phyloP scores from a whole-genome alignment of 2,888 invertebrate species.

The Philonicus albiceps region DNA sequence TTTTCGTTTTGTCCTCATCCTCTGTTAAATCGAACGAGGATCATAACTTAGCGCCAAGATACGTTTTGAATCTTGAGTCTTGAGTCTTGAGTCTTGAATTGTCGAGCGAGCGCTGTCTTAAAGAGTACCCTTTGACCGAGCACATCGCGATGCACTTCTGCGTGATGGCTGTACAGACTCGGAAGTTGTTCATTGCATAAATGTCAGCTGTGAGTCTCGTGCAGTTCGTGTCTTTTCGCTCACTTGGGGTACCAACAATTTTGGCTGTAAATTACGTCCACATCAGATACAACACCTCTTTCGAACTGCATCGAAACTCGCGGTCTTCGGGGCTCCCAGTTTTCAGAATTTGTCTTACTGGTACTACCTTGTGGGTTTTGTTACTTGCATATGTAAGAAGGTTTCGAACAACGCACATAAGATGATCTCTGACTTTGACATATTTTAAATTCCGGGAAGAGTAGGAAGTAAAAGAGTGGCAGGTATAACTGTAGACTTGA shows the following conservation, averaged over 20 bases:
- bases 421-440: neutral
- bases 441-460: neutral
- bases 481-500: no score
- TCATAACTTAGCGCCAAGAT: slow-evolving; percentile 26
- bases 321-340: neutral
- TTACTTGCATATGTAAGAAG: neutral
- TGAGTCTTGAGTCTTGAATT: no score
- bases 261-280: slow-evolving; percentile 28
- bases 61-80: neutral
- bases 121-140: slow-evolving; percentile 28
- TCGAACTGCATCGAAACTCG: neutral
- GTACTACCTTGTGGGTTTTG: neutral
- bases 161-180: slow-evolving; percentile 1
- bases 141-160: neutral
- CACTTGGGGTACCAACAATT: slow-evolving; percentile 9
- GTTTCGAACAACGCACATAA: neutral
- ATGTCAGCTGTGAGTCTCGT: neutral
- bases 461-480: no score
- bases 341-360: neutral
- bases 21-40: slow-evolving; percentile 16
- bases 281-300: neutral
- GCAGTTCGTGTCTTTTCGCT: neutral
- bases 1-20: slow-evolving; percentile 2
- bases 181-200: slow-evolving; percentile 6
- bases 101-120: no score